Conservation (phyloP, 2,797 vertebrate species). For the Spinus pinus region DNA sequence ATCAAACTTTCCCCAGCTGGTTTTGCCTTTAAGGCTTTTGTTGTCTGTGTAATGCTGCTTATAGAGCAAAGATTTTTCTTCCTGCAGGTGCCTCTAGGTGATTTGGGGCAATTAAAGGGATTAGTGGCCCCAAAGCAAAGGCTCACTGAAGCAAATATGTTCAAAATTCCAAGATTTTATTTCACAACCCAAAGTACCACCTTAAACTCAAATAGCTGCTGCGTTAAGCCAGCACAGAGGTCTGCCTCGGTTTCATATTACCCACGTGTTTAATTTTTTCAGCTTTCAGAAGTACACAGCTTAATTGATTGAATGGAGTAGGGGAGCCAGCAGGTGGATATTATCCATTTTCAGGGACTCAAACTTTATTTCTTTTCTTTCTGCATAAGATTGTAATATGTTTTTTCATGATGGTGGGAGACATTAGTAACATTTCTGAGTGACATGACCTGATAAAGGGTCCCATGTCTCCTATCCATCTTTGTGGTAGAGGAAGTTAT, state of each 20-base stretch:
- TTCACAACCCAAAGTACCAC: not conserved
- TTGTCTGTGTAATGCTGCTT: not conserved
- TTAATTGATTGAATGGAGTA: not conserved
- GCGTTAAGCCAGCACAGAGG: not conserved
- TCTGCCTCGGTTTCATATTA: not conserved
- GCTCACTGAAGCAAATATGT: not conserved
- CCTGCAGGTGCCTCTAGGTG: not conserved
- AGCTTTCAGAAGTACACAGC: not conserved
- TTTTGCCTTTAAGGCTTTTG: not conserved
- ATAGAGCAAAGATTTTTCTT: not conserved
- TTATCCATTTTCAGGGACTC: not conserved
- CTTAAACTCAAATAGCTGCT: not conserved
- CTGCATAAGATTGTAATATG: not conserved
- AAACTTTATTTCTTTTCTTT: not conserved
- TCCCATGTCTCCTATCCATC: not conserved
- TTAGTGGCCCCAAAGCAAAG: not conserved
- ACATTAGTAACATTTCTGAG: not conserved
- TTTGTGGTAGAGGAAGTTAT: not conserved
- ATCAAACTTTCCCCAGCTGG: not conserved
- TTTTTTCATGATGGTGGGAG: not conserved
- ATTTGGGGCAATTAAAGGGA: not conserved
- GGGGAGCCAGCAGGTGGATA: not conserved
- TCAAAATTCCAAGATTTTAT: not conserved
- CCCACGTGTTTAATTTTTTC: not conserved
- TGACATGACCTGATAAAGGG: not conserved